phyloP scores from a whole-genome alignment of 2,113 vertebrate genomes.

The Eira barbara region DNA sequence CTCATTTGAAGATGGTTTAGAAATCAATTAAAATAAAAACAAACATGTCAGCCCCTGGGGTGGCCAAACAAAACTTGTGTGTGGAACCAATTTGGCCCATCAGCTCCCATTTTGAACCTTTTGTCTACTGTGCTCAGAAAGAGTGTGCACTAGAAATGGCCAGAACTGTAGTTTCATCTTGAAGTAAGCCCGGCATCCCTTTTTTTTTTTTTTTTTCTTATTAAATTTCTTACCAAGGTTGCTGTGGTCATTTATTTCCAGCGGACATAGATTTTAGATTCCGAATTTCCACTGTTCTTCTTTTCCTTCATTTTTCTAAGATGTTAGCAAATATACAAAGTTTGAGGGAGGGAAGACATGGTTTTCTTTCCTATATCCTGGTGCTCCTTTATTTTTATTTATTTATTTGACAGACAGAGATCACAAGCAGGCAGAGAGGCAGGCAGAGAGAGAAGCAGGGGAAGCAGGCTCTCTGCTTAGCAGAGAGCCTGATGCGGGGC shows the following conservation, averaged over 20 bases:
- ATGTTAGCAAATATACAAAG: neutral
- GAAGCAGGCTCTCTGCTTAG: too few relatives aligned
- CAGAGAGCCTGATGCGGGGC: too few relatives aligned
- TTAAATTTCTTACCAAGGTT: conserved; percentile 8
- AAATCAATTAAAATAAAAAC: conserved; percentile 36
- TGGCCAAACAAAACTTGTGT: neutral
- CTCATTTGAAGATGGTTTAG: conserved; percentile 4
- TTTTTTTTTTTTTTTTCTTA: neutral
- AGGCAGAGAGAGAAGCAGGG: too few relatives aligned
- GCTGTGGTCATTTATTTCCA: neutral
- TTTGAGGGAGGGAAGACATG: neutral
- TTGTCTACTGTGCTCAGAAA: neutral
- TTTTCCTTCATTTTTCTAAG: neutral
- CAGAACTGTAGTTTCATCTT: neutral
- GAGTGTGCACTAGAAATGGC: neutral
- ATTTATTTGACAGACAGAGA: too few relatives aligned
- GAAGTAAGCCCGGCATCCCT: neutral
- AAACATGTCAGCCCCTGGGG: neutral
- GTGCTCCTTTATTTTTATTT: neutral
- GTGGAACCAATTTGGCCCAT: neutral
- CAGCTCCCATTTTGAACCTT: neutral
- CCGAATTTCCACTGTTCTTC: neutral
- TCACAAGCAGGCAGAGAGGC: too few relatives aligned
- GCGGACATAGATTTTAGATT: neutral
- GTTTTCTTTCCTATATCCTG: neutral